These are phyloP conservation scores for Nemapogon koenigi DNA, from an alignment of 2,888 invertebrate genomes.

Conservation along the genomic window DNA sequence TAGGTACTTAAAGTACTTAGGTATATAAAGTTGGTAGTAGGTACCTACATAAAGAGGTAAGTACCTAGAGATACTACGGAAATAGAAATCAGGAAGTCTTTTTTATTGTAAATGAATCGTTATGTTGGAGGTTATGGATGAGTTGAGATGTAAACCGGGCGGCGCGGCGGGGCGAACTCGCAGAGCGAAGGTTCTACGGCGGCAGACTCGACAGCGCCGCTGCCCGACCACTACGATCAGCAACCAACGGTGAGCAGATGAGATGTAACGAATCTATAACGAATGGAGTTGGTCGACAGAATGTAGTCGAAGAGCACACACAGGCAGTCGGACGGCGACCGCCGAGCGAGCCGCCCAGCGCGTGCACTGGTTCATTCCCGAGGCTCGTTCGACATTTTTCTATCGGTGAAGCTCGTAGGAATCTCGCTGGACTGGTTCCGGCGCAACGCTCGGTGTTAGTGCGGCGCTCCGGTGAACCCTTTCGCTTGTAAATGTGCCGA, in stretches of 20 bases:
- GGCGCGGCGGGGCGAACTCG: background rate
- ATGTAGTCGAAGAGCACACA: conserved; percentile 55
- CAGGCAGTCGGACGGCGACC: conserved; percentile 17
- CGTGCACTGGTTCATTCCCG: conserved; percentile 46
- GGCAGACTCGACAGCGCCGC: conserved; percentile 50
- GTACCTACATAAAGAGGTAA: too few relatives aligned
- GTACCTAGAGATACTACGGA: too few relatives aligned
- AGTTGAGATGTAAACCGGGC: conserved; percentile 40
- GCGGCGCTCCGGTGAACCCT: conserved; percentile 65
- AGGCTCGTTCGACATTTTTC: conserved; percentile 65
- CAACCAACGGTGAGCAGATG: too few relatives aligned
- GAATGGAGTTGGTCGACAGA: too few relatives aligned
- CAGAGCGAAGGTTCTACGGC: too few relatives aligned
- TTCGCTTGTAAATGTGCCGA: conserved; percentile 66
- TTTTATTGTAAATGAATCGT: too few relatives aligned
- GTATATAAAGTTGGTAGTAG: too few relatives aligned
- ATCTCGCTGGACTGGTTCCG: conserved; percentile 72
- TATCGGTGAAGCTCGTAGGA: conserved; percentile 65
- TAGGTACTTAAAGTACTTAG: too few relatives aligned
- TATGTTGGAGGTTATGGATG: too few relatives aligned
- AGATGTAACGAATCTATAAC: too few relatives aligned
- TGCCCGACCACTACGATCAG: conserved; percentile 30
- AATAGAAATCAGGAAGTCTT: too few relatives aligned
- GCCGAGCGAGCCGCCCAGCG: conserved; percentile 4
- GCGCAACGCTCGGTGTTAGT: conserved; percentile 56